Percentiles rank a stretch among this genome's conserved stretches.
These are phyloP conservation scores for Cryptoblepharus egeriae DNA, from an alignment of 2,797 vertebrate genomes.

Conservation along the genomic window DNA sequence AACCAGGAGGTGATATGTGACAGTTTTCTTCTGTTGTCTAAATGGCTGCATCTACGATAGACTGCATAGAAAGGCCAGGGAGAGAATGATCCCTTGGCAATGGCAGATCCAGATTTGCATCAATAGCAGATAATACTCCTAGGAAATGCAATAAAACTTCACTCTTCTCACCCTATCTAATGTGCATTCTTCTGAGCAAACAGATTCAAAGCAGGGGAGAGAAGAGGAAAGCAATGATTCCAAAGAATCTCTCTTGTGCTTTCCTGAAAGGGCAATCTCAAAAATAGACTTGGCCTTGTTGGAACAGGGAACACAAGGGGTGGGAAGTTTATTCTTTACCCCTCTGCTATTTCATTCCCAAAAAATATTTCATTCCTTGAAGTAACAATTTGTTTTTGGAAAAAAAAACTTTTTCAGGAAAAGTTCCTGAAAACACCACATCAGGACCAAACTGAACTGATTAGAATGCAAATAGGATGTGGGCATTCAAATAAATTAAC, in stretches of 20 bases:
- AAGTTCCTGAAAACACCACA: too few relatives aligned
- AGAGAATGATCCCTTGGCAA: neutral
- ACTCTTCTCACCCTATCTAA: neutral
- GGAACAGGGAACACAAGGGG: too few relatives aligned
- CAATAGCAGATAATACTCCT: fast-evolving
- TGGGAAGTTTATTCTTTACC: too few relatives aligned
- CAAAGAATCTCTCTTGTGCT: neutral
- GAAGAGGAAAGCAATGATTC: neutral
- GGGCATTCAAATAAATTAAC: too few relatives aligned
- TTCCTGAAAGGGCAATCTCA: neutral
- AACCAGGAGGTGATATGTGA: constrained; percentile 57
- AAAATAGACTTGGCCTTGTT: neutral
- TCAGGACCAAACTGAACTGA: too few relatives aligned
- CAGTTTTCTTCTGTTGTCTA: constrained; percentile 57
- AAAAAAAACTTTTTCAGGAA: too few relatives aligned
- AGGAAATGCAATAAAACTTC: neutral
- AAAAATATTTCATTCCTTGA: too few relatives aligned
- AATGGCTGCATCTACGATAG: neutral
- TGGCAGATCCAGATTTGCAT: neutral
- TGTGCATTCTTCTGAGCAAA: neutral
- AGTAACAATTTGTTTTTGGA: too few relatives aligned
- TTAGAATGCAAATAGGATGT: too few relatives aligned
- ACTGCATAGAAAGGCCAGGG: neutral
- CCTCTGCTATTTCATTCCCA: too few relatives aligned
- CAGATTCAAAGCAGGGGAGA: neutral